Conservation (phyloP, 1,140 invertebrate genomes). For the Holotrichia oblita region DNA sequence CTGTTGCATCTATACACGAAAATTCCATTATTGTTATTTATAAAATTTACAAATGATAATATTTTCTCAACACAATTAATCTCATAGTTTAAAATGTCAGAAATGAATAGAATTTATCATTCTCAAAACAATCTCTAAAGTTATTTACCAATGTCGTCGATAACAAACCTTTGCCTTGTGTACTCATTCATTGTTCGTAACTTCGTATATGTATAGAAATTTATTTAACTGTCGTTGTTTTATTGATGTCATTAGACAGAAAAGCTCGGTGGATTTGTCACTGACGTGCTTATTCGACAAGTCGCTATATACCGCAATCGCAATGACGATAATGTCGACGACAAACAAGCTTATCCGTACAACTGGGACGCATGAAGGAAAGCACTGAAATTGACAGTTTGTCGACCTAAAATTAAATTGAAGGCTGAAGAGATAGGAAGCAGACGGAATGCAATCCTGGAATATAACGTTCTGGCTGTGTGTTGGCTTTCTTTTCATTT, state of each 20-base stretch:
- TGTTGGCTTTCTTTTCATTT: background rate
- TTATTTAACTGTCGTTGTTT: background rate
- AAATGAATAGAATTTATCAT: conserved; percentile 3
- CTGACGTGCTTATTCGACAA: background rate
- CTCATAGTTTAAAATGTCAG: background rate
- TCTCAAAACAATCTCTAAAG: background rate
- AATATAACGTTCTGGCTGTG: background rate
- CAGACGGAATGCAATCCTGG: background rate
- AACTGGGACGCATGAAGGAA: background rate
- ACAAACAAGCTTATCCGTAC: background rate
- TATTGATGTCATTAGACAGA: background rate
- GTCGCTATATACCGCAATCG: background rate
- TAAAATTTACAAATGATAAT: background rate
- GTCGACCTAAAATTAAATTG: background rate
- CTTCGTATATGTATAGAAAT: background rate
- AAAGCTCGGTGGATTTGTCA: background rate
- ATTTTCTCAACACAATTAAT: background rate
- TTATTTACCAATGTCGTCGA: conserved; percentile 9
- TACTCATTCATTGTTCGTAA: background rate
- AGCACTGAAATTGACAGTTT: conserved; percentile 5
- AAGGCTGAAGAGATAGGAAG: background rate
- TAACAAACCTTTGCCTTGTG: background rate
- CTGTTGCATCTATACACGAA: too few relatives aligned
- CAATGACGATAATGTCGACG: background rate
- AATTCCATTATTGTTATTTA: too few relatives aligned